phyloP scores from a whole-genome alignment of 1,140 invertebrate species.

The Idris sp. region DNA sequence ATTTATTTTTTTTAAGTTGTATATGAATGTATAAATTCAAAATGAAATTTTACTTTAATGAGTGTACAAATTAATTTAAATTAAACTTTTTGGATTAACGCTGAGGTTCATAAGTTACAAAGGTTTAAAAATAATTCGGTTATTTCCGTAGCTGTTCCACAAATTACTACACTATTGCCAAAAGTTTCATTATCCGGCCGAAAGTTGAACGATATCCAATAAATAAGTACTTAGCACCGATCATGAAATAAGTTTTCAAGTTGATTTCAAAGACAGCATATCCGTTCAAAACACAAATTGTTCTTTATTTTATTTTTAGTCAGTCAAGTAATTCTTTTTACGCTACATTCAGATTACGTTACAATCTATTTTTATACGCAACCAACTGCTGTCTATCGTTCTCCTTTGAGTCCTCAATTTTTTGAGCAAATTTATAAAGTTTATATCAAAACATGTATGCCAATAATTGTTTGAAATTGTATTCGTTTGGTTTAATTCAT shows the following conservation, averaged over 20 bases:
- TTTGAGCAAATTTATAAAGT: slow-evolving; percentile 16
- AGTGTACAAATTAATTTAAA: slow-evolving; percentile 9
- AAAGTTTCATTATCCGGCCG: slow-evolving; percentile 27
- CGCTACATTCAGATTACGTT: slow-evolving; percentile 72
- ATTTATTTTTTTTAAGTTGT: too few species aligned
- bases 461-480: slow-evolving; percentile 5
- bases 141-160: slow-evolving; percentile 42
- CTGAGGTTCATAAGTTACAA: slow-evolving; percentile 11
- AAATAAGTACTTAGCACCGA: slow-evolving; percentile 11
- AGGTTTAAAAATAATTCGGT: slow-evolving; percentile 45
- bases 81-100: slow-evolving; percentile 2
- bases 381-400: slow-evolving; percentile 57
- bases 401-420: slow-evolving; percentile 43
- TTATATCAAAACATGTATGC: slow-evolving; percentile 20
- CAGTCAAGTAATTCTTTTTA: slow-evolving; percentile 71
- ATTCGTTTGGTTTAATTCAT: too few species aligned
- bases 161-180: slow-evolving; percentile 32
- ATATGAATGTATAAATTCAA: not conserved
- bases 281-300: slow-evolving; percentile 58
- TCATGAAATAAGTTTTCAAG: not conserved
- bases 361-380: slow-evolving; percentile 71
- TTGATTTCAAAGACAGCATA: slow-evolving; percentile 11
- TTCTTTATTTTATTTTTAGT: slow-evolving; percentile 73
- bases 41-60: too few species aligned
- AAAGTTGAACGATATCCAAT: slow-evolving; percentile 30